Evolutionary conservation across 1,140 invertebrate genomes (phyloP).

Genomic region (Dysdera silvatica): DNA sequence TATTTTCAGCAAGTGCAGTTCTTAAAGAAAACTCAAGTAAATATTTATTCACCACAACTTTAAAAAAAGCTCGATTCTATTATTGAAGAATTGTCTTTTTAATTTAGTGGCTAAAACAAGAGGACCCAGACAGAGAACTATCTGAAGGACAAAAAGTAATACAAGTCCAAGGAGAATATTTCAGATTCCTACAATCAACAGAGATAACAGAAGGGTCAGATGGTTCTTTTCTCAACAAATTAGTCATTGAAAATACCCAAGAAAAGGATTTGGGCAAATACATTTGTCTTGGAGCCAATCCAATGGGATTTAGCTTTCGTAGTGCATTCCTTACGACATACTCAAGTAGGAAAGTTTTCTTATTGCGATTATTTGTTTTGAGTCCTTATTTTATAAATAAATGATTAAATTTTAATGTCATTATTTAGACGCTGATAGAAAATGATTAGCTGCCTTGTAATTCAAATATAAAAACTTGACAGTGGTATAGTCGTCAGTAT

Average conservation of each 20-base stretch:
- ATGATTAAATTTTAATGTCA: too few species aligned
- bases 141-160: slow-evolving; percentile 14
- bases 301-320: slow-evolving; percentile 36
- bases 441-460: too few species aligned
- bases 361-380: neutral
- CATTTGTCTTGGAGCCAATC: slow-evolving; percentile 39
- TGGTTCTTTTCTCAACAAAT: slow-evolving; percentile 36
- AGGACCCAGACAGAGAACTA: slow-evolving; percentile 9
- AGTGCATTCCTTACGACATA: slow-evolving; percentile 36
- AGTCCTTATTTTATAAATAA: too few species aligned
- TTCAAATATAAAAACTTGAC: too few species aligned
- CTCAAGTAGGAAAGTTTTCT: slow-evolving; percentile 30
- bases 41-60: neutral
- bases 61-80: neutral
- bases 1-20: too few species aligned
- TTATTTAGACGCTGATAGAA: too few species aligned
- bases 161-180: slow-evolving; percentile 25
- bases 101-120: slow-evolving; percentile 32
- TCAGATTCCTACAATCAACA: slow-evolving; percentile 25
- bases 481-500: too few species aligned
- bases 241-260: slow-evolving; percentile 31
- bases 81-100: neutral
- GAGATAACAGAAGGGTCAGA: slow-evolving; percentile 27
- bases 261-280: slow-evolving; percentile 36
- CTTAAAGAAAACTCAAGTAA: neutral